These are phyloP conservation scores for Bactericera cockerelli DNA, from an alignment of 1,140 invertebrate genomes.

Conservation along the genomic window DNA sequence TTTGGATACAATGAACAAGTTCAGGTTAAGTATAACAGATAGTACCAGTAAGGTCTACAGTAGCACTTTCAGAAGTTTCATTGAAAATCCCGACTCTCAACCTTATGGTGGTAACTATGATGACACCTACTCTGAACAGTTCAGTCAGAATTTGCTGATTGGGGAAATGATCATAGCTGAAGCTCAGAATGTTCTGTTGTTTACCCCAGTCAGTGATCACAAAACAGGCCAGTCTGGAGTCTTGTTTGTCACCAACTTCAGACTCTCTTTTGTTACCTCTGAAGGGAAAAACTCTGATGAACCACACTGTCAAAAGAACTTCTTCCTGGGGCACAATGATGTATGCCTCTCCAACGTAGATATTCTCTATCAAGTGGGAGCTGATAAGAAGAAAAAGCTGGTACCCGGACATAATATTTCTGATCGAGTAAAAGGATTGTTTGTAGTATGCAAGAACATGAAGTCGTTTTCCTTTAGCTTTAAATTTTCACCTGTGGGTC, in stretches of 20 bases:
- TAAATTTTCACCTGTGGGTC: constrained; percentile 61
- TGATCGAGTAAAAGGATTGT: constrained; percentile 60
- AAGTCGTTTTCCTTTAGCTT: constrained; percentile 75
- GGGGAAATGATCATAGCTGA: constrained; percentile 61
- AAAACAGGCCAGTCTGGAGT: constrained; percentile 60
- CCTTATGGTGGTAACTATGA: constrained; percentile 18
- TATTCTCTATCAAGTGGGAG: constrained; percentile 54
- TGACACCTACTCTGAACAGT: background rate
- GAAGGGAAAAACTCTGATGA: constrained; percentile 36
- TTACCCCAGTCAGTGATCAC: constrained; percentile 56
- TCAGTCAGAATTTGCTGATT: background rate
- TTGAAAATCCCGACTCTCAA: constrained; percentile 27
- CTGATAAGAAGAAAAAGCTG: constrained; percentile 50
- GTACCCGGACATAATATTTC: constrained; percentile 46
- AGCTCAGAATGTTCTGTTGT: constrained; percentile 65
- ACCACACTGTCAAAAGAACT: constrained; percentile 44
- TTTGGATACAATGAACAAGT: background rate
- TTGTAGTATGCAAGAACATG: constrained; percentile 84
- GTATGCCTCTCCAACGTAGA: constrained; percentile 71
- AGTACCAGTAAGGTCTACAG: background rate
- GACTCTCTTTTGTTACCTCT: constrained; percentile 62
- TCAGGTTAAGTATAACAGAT: constrained; percentile 1
- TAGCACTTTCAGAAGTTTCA: constrained; percentile 12
- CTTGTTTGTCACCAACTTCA: constrained; percentile 73
- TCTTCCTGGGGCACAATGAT: constrained; percentile 58